These are phyloP conservation scores for Chauna torquata DNA, from an alignment of 2,113 vertebrate species.

Conservation along the genomic window DNA sequence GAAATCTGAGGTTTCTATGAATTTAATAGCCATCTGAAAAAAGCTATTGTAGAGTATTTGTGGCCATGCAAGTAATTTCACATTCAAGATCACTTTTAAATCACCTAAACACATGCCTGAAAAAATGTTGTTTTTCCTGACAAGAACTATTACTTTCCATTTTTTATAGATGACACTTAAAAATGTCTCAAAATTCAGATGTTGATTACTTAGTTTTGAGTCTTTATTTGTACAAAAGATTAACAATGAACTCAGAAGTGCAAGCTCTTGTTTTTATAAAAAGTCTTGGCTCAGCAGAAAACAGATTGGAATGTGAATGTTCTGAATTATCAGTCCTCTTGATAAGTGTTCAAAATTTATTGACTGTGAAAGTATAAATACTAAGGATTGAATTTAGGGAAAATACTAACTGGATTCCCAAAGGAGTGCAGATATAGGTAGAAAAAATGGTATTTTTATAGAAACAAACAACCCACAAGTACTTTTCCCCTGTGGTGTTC, in stretches of 20 bases:
- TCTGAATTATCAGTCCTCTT: neutral
- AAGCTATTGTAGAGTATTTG: neutral
- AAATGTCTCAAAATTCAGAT: neutral
- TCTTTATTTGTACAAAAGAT: neutral
- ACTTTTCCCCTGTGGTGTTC: neutral
- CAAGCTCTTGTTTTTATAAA: slow-evolving; percentile 1
- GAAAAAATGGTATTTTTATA: neutral
- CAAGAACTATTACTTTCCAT: neutral
- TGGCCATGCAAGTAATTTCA: neutral
- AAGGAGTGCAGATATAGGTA: neutral
- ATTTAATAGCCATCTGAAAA: slow-evolving; percentile 6
- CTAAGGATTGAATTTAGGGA: neutral
- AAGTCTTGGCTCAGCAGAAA: slow-evolving; percentile 22
- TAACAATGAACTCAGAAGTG: neutral
- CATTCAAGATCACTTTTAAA: neutral
- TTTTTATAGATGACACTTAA: neutral
- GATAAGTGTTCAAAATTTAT: slow-evolving; percentile 21
- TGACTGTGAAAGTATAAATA: neutral
- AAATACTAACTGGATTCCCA: neutral
- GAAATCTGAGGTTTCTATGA: neutral
- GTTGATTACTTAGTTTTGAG: neutral
- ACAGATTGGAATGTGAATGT: neutral
- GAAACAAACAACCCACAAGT: too few relatives aligned
- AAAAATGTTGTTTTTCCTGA: neutral
- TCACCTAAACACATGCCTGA: neutral